Percentiles rank a stretch among this genome's conserved stretches.
Evolutionary conservation across 2,888 invertebrate genomes (phyloP).

Genomic region (Horisme vitalbata): DNA sequence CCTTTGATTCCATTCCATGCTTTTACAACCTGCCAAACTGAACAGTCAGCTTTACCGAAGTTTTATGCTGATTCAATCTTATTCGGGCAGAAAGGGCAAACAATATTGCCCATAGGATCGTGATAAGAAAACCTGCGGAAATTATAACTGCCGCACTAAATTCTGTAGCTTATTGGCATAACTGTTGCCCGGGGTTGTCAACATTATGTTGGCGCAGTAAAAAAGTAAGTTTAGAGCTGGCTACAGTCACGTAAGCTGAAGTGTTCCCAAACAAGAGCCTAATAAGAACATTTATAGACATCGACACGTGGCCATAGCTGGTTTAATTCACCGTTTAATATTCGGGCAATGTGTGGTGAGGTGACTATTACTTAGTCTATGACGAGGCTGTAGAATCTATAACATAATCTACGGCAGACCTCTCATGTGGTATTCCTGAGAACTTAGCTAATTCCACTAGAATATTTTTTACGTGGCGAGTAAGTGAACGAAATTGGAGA

Average conservation of each 20-base stretch:
- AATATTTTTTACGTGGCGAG: conserved; percentile 59
- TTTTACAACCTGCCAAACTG: conserved; percentile 2
- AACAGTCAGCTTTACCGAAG: neutral
- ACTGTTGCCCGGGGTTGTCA: conserved; percentile 27
- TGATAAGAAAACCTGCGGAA: conserved; percentile 19
- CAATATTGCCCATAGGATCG: conserved; percentile 9
- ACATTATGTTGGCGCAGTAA: conserved; percentile 26
- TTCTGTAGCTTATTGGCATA: conserved; percentile 28
- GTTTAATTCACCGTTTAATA: conserved; percentile 74
- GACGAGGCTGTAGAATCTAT: conserved; percentile 23
- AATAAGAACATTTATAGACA: conserved; percentile 68
- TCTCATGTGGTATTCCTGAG: conserved; percentile 48
- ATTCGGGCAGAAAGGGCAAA: conserved; percentile 12
- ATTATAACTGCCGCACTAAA: conserved; percentile 22
- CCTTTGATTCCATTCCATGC: conserved; percentile 38
- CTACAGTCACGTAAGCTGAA: conserved; percentile 50
- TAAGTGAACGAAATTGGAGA: conserved; percentile 61
- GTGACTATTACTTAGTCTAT: conserved; percentile 55
- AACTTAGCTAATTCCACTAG: conserved; percentile 64
- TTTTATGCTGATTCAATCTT: conserved; percentile 19
- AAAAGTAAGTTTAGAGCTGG: conserved; percentile 27
- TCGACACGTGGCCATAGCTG: conserved; percentile 52
- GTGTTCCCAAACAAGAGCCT: conserved; percentile 50
- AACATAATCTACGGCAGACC: conserved; percentile 56
- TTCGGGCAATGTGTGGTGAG: conserved; percentile 63